These are phyloP conservation scores for Cheilosia pagana DNA, from an alignment of 2,888 invertebrate genomes.

Conservation along the genomic window DNA sequence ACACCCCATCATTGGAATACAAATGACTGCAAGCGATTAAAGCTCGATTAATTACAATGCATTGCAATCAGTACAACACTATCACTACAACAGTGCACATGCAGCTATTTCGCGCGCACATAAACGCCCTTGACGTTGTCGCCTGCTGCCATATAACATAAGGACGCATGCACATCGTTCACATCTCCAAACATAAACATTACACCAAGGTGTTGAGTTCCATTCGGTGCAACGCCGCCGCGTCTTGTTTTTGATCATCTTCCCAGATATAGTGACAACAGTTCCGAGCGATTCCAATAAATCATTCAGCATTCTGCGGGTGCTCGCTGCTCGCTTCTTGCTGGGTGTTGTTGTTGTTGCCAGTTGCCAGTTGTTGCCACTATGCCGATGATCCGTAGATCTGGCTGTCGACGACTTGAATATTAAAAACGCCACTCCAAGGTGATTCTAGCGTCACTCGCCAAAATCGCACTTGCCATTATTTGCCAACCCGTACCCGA, in stretches of 20 bases:
- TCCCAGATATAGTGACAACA: slow-evolving; percentile 73
- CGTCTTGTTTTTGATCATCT: slow-evolving; percentile 75
- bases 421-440: slow-evolving; percentile 71
- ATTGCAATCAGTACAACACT: slow-evolving; percentile 52
- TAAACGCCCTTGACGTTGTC: slow-evolving; percentile 74
- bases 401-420: slow-evolving; percentile 71
- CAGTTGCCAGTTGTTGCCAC: slow-evolving; percentile 45
- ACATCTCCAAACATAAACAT: slow-evolving; percentile 68
- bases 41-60: slow-evolving; percentile 70
- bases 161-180: slow-evolving; percentile 63
- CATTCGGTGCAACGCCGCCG: slow-evolving; percentile 59
- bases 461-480: slow-evolving; percentile 63
- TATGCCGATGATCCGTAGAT: slow-evolving; percentile 71
- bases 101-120: slow-evolving; percentile 40
- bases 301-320: slow-evolving; percentile 75
- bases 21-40: slow-evolving; percentile 69
- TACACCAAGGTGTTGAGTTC: slow-evolving; percentile 72
- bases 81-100: not conserved
- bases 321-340: slow-evolving; percentile 57
- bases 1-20: slow-evolving; percentile 56
- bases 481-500: not conserved
- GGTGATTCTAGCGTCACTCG: slow-evolving; percentile 64
- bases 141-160: slow-evolving; percentile 52
- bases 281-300: slow-evolving; percentile 70
- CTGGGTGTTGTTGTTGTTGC: slow-evolving; percentile 42